Evolutionary conservation across 2,797 vertebrate species (phyloP).

Genomic region (Sebastes minor): DNA sequence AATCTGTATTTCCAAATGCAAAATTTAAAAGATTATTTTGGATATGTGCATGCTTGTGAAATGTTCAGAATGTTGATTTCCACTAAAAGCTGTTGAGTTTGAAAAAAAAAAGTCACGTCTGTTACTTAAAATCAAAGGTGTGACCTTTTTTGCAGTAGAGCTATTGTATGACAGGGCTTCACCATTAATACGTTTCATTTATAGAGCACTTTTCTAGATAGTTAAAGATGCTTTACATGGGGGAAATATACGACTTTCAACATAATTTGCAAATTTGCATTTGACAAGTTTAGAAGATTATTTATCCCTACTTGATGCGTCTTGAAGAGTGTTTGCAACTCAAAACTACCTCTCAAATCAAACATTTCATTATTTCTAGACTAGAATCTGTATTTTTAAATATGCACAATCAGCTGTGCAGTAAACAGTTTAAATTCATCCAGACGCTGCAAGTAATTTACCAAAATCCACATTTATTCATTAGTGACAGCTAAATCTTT

Average conservation of each 20-base stretch:
- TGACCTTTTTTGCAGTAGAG: background rate
- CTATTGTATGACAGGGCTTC: background rate
- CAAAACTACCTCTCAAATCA: background rate
- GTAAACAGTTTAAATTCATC: background rate
- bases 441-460: background rate
- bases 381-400: background rate
- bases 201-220: background rate
- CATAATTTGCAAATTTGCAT: background rate
- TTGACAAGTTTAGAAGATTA: background rate
- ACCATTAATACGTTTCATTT: background rate
- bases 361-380: background rate
- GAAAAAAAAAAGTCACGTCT: conserved; percentile 64
- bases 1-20: conserved; percentile 85
- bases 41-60: conserved; percentile 82
- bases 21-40: conserved; percentile 85
- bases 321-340: background rate
- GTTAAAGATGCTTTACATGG: background rate
- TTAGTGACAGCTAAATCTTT: conserved; percentile 20
- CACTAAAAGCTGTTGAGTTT: conserved; percentile 77
- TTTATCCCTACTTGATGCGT: background rate
- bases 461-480: conserved; percentile 57
- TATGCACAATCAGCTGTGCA: background rate
- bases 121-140: conserved; percentile 49
- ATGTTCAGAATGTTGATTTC: conserved; percentile 78
- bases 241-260: background rate